These are phyloP conservation scores for Petrocephalus schoutedeni DNA, from an alignment of 2,797 vertebrate species.

Conservation along the genomic window DNA sequence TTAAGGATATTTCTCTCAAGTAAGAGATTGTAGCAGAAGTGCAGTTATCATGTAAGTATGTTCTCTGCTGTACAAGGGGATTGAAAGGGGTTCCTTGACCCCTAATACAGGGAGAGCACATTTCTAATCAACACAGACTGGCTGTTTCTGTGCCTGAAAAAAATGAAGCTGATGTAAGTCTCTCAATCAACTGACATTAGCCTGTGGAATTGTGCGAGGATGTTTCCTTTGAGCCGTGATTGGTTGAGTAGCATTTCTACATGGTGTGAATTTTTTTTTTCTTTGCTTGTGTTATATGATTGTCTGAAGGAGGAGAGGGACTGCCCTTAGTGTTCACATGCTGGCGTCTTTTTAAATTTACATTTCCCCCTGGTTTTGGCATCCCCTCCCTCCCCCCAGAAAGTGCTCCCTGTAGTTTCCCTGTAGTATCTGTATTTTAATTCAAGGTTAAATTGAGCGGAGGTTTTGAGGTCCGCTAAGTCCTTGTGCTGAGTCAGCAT, in stretches of 20 bases:
- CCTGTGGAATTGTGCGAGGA: not conserved
- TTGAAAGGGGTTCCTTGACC: not conserved
- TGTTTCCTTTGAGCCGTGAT: not conserved
- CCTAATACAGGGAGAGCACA: not conserved
- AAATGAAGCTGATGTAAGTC: not conserved
- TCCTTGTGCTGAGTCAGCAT: slow-evolving; percentile 53
- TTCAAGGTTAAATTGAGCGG: slow-evolving; percentile 52
- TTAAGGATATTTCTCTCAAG: not conserved
- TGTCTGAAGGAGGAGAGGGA: not conserved
- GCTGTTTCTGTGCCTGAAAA: not conserved
- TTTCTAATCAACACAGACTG: slow-evolving; percentile 1
- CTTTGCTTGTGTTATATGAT: not conserved
- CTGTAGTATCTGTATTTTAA: slow-evolving; percentile 41
- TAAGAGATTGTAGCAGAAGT: not conserved
- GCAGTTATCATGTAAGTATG: not conserved
- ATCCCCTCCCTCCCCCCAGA: slow-evolving; percentile 29
- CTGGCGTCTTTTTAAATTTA: not conserved
- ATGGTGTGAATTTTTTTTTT: not conserved
- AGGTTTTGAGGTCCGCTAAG: slow-evolving; percentile 28
- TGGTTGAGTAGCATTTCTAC: not conserved
- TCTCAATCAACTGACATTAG: not conserved
- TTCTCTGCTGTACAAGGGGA: not conserved
- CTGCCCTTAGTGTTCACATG: not conserved
- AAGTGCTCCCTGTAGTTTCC: slow-evolving; percentile 22
- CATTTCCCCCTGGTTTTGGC: not conserved